Conservation (phyloP, 2,113 vertebrate genomes). For the Elephantulus edwardii region DNA sequence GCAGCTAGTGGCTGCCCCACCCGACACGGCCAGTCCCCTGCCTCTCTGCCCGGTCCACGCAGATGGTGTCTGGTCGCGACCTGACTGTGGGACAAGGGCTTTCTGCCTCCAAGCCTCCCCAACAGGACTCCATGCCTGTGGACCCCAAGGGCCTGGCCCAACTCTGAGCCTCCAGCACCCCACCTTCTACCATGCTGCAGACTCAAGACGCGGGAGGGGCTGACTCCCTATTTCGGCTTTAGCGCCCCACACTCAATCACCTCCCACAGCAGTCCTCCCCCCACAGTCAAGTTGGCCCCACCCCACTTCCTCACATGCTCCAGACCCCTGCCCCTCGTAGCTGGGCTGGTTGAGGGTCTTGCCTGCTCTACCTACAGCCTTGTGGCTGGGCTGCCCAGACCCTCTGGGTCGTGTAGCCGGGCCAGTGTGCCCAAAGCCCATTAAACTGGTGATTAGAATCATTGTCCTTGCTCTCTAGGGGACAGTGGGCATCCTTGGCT, state of each 20-base stretch:
- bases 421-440: neutral
- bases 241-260: neutral
- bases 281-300: neutral
- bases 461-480: neutral
- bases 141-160: conserved; percentile 61
- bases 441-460: conserved; percentile 56
- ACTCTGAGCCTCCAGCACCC: conserved; percentile 48
- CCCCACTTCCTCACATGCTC: neutral
- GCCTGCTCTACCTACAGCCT: too few species aligned
- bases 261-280: neutral
- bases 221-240: neutral
- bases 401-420: too few species aligned
- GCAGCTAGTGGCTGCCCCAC: neutral
- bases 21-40: neutral
- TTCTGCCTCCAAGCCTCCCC: neutral
- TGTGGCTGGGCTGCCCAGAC: too few species aligned
- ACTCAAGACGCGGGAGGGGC: neutral
- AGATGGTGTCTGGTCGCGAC: conserved; percentile 56
- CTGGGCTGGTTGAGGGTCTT: neutral
- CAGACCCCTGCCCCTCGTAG: neutral
- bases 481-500: neutral
- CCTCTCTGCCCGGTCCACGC: conserved; percentile 44
- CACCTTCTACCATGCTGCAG: neutral
- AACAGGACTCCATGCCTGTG: conserved; percentile 16
- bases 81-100: neutral